Evolutionary conservation across 2,797 vertebrate species (phyloP).

Genomic region (Chloroceryle amazona): DNA sequence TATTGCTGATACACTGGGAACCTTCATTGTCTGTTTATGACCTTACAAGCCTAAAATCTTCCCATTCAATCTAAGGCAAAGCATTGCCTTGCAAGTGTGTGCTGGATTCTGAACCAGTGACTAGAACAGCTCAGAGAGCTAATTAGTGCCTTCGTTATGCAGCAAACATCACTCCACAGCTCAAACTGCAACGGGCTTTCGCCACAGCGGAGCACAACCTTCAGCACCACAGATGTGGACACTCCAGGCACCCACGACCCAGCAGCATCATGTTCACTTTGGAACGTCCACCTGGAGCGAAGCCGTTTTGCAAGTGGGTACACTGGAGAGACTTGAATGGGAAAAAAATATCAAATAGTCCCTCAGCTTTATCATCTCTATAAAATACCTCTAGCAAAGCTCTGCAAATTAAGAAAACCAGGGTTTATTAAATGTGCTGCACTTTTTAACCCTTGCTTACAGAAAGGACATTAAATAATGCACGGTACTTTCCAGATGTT

Average conservation of each 20-base stretch:
- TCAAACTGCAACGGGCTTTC: rapidly evolving
- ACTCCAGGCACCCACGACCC: rapidly evolving
- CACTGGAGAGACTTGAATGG: rapidly evolving
- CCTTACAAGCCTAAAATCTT: neutral
- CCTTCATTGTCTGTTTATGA: neutral
- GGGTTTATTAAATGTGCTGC: neutral
- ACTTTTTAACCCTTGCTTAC: neutral
- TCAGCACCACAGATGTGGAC: rapidly evolving
- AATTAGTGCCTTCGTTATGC: neutral
- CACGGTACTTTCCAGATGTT: rapidly evolving
- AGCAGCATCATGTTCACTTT: rapidly evolving
- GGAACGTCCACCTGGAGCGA: rapidly evolving
- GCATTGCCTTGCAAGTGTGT: rapidly evolving
- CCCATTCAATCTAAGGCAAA: rapidly evolving
- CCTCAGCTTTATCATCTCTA: neutral
- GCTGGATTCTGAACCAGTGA: neutral
- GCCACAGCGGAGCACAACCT: neutral
- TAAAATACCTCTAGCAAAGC: neutral
- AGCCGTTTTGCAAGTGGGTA: rapidly evolving
- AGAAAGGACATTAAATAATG: rapidly evolving
- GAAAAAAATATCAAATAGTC: neutral
- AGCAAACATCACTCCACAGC: neutral
- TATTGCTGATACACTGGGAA: neutral
- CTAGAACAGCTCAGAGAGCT: neutral
- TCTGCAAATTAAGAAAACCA: neutral